phyloP scores from a whole-genome alignment of 2,113 vertebrate genomes.

The Entomyzon cyanotis region DNA sequence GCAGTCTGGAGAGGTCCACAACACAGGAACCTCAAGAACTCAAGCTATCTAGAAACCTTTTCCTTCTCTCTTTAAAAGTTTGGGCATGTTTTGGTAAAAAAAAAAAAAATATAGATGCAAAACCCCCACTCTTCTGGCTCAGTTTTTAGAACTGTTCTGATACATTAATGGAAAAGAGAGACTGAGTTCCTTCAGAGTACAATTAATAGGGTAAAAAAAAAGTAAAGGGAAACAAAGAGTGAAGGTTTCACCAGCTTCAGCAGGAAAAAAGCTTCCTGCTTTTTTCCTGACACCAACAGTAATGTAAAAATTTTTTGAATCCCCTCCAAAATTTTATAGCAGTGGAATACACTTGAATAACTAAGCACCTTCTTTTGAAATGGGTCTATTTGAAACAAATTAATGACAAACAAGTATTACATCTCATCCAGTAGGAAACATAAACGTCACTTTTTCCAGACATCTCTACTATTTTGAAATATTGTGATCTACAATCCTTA shows the following conservation, averaged over 20 bases:
- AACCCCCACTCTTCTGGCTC: background rate
- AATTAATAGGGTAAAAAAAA: background rate
- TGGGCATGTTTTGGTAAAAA: background rate
- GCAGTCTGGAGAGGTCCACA: background rate
- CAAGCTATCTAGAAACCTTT: background rate
- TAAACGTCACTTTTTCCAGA: background rate
- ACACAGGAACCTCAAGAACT: background rate
- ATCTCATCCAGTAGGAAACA: background rate
- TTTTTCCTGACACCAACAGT: background rate
- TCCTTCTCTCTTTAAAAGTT: background rate
- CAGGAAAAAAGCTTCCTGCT: background rate
- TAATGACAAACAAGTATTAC: background rate
- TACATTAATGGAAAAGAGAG: background rate
- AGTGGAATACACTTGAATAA: background rate
- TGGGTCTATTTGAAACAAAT: background rate
- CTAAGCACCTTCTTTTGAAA: background rate
- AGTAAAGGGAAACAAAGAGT: background rate
- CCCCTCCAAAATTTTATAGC: background rate
- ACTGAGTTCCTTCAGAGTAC: background rate
- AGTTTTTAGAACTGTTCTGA: background rate
- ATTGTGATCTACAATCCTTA: background rate
- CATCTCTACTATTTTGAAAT: background rate
- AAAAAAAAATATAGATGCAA: background rate
- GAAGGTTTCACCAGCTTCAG: background rate
- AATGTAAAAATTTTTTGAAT: background rate